Evolutionary conservation across 1,140 invertebrate species (phyloP), one percentile per base, ranked within the genome.

Genomic region (Cephus cinctus): DNA sequence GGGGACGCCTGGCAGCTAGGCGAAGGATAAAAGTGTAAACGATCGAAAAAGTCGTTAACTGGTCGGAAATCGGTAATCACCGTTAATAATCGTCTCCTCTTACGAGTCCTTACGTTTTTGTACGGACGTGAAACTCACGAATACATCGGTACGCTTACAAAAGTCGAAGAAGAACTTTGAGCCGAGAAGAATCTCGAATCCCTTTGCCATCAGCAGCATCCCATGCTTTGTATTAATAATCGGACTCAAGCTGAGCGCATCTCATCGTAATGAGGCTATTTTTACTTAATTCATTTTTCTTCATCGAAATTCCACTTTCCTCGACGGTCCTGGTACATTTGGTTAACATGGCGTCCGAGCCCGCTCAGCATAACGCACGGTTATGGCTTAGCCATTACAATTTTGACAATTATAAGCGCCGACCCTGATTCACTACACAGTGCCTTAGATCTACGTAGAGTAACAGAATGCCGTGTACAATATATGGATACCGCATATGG

Each of bases 21-120:
- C 40, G 55, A 22, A 53, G 31, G 50, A 49, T 2, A 2, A 53
- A 57, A 57, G 56, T 59, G 57, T 63, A 67, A 67, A 55, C 59
- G 69, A 67, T 70, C 61, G 64, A 71, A 71, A 70, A 71, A 71
- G 64, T 71, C 59, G 61, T 69, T 67, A 71, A 70, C 63, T 63
- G 63, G 59, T 64, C 54, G 63, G 61, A 67, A 73, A 71, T 71
- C 61, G 64, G 69, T 71, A 71, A 73, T 73, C 57, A 63, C 43
- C 61, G 50, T 52, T 60, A 57, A 70, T 74, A 69, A 71, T 69
- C 63, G 59, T 52, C 57, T 57, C 57, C 59, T 61, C 58, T 69
- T 69, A 62, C 59, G 59, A 63, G 51, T 63, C 49, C 58, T 65
- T 61, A 63, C 25, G 49, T 64, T 69, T 65, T 63, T 66, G 52